A percentile compares a stretch with the other conserved stretches of the same genome.
phyloP scores from a whole-genome alignment of 1,140 invertebrate genomes.

The Drosophila virilis region DNA sequence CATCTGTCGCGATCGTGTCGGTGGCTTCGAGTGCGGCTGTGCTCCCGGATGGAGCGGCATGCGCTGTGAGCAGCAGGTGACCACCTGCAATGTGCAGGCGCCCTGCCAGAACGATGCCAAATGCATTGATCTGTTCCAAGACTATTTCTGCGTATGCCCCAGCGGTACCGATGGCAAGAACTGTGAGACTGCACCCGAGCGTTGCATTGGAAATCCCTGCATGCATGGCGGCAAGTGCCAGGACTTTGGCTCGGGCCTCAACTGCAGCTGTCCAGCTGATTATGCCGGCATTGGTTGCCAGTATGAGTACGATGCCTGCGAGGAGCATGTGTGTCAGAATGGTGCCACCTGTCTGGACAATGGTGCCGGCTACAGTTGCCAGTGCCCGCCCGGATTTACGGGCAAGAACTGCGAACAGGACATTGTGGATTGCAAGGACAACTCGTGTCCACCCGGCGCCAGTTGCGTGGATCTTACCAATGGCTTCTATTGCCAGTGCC shows the following conservation, averaged over 20 bases:
- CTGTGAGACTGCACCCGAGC: constrained; percentile 97
- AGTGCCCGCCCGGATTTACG: constrained; percentile 92
- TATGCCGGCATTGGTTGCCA: constrained; percentile 96
- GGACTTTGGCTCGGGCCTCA: constrained; percentile 97
- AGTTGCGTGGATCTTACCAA: constrained; percentile 97
- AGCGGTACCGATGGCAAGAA: constrained; percentile 97
- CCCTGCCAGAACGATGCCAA: constrained; percentile 97
- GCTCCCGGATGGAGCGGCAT: constrained; percentile 94
- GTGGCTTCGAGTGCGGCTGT: constrained; percentile 93
- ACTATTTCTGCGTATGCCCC: constrained; percentile 98
- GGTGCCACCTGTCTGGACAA: constrained; percentile 95
- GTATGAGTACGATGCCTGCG: constrained; percentile 96
- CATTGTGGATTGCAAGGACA: constrained; percentile 96
- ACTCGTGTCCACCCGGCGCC: constrained; percentile 96
- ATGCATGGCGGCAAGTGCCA: constrained; percentile 97
- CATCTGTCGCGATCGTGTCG: constrained; percentile 94
- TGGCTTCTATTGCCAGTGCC: constrained; percentile 97
- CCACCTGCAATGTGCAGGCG: constrained; percentile 90
- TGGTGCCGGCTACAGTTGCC: constrained; percentile 92
- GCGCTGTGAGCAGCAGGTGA: constrained; percentile 94
- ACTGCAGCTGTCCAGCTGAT: constrained; percentile 95
- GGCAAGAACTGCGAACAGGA: constrained; percentile 96
- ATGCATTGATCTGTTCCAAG: constrained; percentile 97
- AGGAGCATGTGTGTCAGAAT: constrained; percentile 94
- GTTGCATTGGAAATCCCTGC: constrained; percentile 97